A percentile compares a stretch with the other conserved stretches of the same genome.
Conservation (phyloP, 2,113 vertebrate genomes). For the Prionailurus bengalensis region DNA sequence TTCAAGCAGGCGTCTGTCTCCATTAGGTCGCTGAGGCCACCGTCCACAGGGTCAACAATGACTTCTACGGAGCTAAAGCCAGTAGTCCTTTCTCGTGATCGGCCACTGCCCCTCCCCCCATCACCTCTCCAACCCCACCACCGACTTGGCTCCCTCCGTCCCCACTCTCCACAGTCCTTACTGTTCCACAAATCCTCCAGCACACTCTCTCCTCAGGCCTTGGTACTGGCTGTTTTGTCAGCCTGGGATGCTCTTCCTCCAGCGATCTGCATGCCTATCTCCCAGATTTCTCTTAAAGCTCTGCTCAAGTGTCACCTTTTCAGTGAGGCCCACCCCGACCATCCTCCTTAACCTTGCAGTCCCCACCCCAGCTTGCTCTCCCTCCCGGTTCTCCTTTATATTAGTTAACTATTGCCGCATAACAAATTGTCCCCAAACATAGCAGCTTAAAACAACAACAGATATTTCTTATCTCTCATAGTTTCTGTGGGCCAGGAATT, state of each 20-base stretch:
- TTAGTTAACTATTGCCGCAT: neutral
- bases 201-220: neutral
- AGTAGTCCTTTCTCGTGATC: neutral
- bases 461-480: neutral
- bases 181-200: neutral
- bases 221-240: neutral
- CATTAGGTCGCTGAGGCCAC: neutral
- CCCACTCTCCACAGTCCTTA: neutral
- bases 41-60: neutral
- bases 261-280: neutral
- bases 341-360: neutral
- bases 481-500: neutral
- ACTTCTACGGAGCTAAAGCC: neutral
- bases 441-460: neutral
- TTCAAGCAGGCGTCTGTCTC: neutral
- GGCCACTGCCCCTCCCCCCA: too few relatives aligned
- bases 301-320: neutral
- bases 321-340: neutral
- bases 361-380: neutral
- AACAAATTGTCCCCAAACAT: neutral
- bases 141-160: neutral
- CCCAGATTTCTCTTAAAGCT: neutral
- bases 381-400: neutral
- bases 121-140: neutral
- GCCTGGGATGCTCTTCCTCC: neutral